Evolutionary conservation across 2,113 vertebrate genomes (phyloP), one percentile per base, ranked within the genome.

Genomic region (Esox niger): DNA sequence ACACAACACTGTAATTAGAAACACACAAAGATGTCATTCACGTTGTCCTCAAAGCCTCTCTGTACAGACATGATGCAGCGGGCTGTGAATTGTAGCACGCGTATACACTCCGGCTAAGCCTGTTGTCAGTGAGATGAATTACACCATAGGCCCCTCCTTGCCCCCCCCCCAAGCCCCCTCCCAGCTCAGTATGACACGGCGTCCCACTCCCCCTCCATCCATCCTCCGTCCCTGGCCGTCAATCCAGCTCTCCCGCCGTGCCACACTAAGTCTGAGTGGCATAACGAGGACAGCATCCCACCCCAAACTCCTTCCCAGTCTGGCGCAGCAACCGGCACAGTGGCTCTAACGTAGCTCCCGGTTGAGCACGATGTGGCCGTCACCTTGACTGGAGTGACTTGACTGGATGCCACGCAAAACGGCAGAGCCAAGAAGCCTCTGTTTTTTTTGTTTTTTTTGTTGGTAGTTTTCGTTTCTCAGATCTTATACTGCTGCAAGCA

Each of bases 1-100:
- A 77, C 68, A 70, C 61, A 3, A 21, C 57, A 59, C 27, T 76
- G 68, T 82, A 79, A 85, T 80, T 85, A 64, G 56, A 84, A 78
- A 74, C 59, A 49, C 65, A 84, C 80, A 30, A 5, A 6, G n/a
- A 30, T 63, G 82, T 73, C 77, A 72, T 66, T 82, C 57, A 65
- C n/a, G 9, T 80, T 70, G 10, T 68, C 67, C 38, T 47, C 31
- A 6, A 60, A 60, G 1, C 20, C 13, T 26, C 7, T 21, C 17
- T 32, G 26, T 21, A 20, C 8, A n/a, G 56, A 29, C 3, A 29
- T n/a, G n/a, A n/a, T n/a, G n/a, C n/a, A n/a, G n/a, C n/a, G n/a
- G 59, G 17, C 17, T 27, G 10, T 70, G 23, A 62, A 21, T 47
- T 52, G 71, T 23, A 69, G 55, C 72, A 69, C 64, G 64, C 73